Conservation (phyloP, 2,888 invertebrate genomes). For the Melipona bicolor region DNA sequence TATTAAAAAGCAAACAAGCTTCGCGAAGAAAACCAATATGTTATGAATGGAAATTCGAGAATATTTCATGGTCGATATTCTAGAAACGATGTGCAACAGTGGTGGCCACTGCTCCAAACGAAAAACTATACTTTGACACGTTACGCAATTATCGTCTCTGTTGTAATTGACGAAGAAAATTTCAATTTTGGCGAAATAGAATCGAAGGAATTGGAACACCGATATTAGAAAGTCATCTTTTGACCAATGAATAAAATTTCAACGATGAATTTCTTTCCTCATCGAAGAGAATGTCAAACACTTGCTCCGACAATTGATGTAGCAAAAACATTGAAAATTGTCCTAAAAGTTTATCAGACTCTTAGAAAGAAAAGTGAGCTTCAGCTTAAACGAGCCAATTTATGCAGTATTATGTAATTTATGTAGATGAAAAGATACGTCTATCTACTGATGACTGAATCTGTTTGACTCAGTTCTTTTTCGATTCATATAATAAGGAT, state of each 20-base stretch:
- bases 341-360: neutral
- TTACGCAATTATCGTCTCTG: too few relatives aligned
- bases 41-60: constrained; percentile 36
- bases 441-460: neutral
- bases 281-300: neutral
- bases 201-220: neutral
- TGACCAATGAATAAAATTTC: neutral
- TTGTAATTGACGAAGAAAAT: neutral
- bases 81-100: constrained; percentile 15
- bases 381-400: neutral
- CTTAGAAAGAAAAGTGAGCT: neutral
- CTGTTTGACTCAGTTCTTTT: neutral
- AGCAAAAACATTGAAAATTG: neutral
- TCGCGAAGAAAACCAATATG: constrained; percentile 37
- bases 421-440: neutral
- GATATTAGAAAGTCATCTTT: neutral
- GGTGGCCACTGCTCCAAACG: neutral
- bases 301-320: neutral
- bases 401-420: too few relatives aligned
- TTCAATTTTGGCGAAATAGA: neutral
- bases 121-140: neutral
- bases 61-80: constrained; percentile 40
- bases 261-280: neutral
- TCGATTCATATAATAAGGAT: neutral
- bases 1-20: constrained; percentile 45